Percentiles rank a stretch among this genome's conserved stretches.
phyloP scores from a whole-genome alignment of 1,140 invertebrate genomes.

The Caenorhabditis remanei region DNA sequence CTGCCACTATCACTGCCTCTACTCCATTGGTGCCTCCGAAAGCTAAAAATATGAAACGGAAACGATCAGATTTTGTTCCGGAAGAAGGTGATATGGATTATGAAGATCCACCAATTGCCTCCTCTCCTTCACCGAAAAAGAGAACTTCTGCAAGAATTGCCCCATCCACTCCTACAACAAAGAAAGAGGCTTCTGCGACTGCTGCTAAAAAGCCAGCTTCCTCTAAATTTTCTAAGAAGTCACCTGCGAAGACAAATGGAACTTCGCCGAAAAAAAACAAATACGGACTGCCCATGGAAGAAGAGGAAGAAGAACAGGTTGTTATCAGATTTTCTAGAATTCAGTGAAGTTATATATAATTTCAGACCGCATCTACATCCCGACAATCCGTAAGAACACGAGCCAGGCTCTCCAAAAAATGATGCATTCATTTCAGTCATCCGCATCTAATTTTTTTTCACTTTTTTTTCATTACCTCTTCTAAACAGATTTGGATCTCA shows the following conservation, averaged over 20 bases:
- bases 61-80: background rate
- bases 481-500: background rate
- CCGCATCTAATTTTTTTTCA: background rate
- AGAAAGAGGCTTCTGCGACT: background rate
- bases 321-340: background rate
- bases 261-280: constrained; percentile 6
- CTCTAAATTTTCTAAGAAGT: background rate
- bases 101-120: background rate
- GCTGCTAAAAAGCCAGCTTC: background rate
- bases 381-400: background rate
- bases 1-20: background rate
- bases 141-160: background rate
- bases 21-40: background rate
- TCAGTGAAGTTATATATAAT: background rate
- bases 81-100: background rate
- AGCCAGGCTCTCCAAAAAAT: background rate
- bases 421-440: too few relatives aligned
- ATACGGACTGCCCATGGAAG: constrained; percentile 7
- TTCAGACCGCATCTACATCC: background rate
- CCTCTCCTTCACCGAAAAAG: background rate
- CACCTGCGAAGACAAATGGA: background rate
- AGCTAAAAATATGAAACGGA: background rate
- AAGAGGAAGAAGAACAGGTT: background rate
- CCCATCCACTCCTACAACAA: background rate
- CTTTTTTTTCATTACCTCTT: background rate